These are phyloP conservation scores for Sinodicranocentrus sp. DNA, from an alignment of 2,888 invertebrate species.

Conservation along the genomic window DNA sequence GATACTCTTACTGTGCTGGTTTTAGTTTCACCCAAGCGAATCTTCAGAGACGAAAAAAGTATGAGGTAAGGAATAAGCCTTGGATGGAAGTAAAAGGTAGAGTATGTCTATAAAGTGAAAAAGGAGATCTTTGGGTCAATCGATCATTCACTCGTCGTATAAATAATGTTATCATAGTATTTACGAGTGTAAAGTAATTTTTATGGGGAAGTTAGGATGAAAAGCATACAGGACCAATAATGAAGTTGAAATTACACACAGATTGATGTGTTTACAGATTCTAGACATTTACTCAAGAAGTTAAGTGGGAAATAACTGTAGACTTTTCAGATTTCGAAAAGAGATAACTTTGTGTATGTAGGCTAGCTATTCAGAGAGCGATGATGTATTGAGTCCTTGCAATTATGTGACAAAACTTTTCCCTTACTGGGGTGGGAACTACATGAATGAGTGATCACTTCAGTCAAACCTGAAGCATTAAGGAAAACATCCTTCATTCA, in stretches of 20 bases:
- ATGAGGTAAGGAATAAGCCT: neutral
- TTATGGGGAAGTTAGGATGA: constrained; percentile 2
- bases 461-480: too few species aligned
- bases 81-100: too few species aligned
- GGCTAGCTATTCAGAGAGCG: constrained; percentile 6
- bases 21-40: constrained; percentile 16
- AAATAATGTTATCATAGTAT: constrained; percentile 28
- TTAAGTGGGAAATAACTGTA: constrained; percentile 44
- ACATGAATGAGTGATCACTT: constrained; percentile 58
- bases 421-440: constrained; percentile 57
- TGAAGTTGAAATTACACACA: constrained; percentile 28
- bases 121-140: constrained; percentile 65
- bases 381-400: constrained; percentile 33
- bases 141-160: constrained; percentile 57
- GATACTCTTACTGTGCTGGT: neutral
- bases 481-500: too few species aligned
- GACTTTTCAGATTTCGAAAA: constrained; percentile 34
- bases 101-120: too few species aligned
- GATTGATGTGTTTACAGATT: neutral
- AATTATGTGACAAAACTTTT: constrained; percentile 46
- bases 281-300: neutral
- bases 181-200: neutral
- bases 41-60: neutral
- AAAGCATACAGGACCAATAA: neutral
- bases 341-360: constrained; percentile 27